These are phyloP conservation scores for Acanthurus leucopareius DNA, from an alignment of 2,797 vertebrate species.

Conservation along the genomic window DNA sequence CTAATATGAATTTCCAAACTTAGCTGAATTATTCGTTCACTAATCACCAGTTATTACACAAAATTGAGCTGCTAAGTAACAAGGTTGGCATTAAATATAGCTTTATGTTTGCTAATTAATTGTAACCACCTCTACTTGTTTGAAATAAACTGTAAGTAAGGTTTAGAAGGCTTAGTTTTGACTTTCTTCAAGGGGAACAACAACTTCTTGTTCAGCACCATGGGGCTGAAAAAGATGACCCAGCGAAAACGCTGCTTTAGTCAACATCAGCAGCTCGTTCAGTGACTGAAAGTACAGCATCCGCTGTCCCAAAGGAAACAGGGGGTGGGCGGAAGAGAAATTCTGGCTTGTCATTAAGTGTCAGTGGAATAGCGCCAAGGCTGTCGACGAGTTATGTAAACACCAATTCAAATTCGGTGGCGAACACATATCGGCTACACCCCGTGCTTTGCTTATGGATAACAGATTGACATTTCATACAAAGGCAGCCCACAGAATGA, in stretches of 20 bases:
- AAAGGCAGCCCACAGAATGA: constrained; percentile 73
- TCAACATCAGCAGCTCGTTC: constrained; percentile 49
- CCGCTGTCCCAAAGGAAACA: constrained; percentile 66
- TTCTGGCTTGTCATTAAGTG: constrained; percentile 71
- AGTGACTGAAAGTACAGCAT: constrained; percentile 49
- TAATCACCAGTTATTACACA: not conserved
- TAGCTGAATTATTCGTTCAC: not conserved
- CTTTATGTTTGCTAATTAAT: not conserved
- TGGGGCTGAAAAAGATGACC: constrained; percentile 34
- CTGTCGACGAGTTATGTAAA: constrained; percentile 76
- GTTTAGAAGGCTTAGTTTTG: constrained; percentile 1
- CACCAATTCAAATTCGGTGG: constrained; percentile 59
- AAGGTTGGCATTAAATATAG: constrained; percentile 1
- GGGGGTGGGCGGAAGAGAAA: constrained; percentile 54
- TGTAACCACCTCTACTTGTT: not conserved
- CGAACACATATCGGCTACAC: constrained; percentile 53
- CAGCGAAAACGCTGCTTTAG: constrained; percentile 41
- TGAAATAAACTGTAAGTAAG: not conserved
- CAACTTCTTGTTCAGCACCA: constrained; percentile 11
- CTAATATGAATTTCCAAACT: not conserved
- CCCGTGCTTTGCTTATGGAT: constrained; percentile 54
- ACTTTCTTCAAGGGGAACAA: constrained; percentile 3
- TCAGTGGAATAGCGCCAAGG: constrained; percentile 55
- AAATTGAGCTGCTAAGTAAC: not conserved
- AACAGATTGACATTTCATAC: constrained; percentile 71